Evolutionary conservation across 2,888 invertebrate species (phyloP), one percentile per base, ranked within the genome.

Genomic region (Eudasyphora cyanicolor): DNA sequence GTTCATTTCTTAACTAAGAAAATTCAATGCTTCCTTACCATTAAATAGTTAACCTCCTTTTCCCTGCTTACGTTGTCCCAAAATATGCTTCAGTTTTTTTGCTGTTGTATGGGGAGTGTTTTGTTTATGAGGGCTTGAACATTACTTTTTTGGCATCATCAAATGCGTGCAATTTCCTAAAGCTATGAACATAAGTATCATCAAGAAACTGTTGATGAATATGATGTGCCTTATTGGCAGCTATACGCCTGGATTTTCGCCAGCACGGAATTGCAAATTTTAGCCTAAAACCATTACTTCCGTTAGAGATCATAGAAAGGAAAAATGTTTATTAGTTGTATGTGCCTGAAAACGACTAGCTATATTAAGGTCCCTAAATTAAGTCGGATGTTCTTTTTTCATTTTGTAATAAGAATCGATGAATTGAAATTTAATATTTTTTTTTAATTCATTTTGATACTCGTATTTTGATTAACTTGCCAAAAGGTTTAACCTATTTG

Each of bases 171-270:
- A 62, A 69, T 60, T 69, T 74, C 49, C 60, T 60, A 8, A 42
- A 49, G 74, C n/a, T 38, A 69, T 79, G 69, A 79, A 69, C 45
- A 67, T 32, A 14, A 67, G 67, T 45, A 74, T 69, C 27, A 75
- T 67, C 2, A 7, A 24, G n/a, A 49, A 42, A 29, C 42, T 21
- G 32, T 17, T 38, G 35, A 67, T 76, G 70, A 69, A 69, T 60
- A 77, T 54, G 45, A 77, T 24, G 77, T 77, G 45, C 32, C 24
- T 69, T 57, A 77, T 70, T 70, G 70, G 8, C 2, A 49, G 19
- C n/a, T 14, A 35, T 7, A 24, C 21, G 54, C 24, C 21, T 7
- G 54, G 54, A 19, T 19, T 19, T 3, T n/a, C 12, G 19, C 19
- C 49, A 49, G 17, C 17, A 24, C 24, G 21, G 19, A 24, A 21